Base-by-base conservation (phyloP, 2,888 invertebrate species). In the Copidosoma aretas region DNA sequence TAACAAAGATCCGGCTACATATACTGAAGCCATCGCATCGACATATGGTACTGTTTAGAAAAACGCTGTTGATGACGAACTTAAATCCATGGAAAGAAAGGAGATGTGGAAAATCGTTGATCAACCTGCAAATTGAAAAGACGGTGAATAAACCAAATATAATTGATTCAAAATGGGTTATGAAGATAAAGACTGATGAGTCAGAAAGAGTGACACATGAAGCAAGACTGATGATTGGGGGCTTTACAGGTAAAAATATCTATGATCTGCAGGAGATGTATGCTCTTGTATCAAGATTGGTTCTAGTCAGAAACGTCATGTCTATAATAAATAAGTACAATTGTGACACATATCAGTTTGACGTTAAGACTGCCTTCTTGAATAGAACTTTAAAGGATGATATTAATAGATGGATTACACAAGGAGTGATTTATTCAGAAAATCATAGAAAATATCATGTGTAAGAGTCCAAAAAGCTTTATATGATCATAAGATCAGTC, bases 161-260 rank as follows among this genome's bases (percentile, higher is more conserved):
- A 10, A 53, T 70, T 12, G 67, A 72, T 17, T 71, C 68, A n/a
- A 67, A 57, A 41, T 73, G 71, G 72, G 67, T 73, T 0, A 66
- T 72, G 12, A 69, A 67, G 56, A 65, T 24, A 17, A 73, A 73
- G 68, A 21, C n/a, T n/a, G n/a, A n/a, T n/a, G n/a, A n/a, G n/a
- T n/a, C n/a, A n/a, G n/a, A n/a, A n/a, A n/a, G n/a, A n/a, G 22
- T 21, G 10, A 69, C 49, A 61, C 60, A 46, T 25, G 68, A 67
- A 57, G 66, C 66, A 1, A 39, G 68, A 63, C 15, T 73, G 15
- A 71, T 73, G 2, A 52, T 64, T 4, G 49, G 70, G 58, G 67
- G 60, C 19, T 67, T 67, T 41, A 63, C 58, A 54, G 64, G 68
- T 17, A 39, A 19, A 19, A 64, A 63, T 12, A 15, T n/a, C 10